Evolutionary conservation across 1,140 invertebrate genomes (phyloP).

Genomic region (Drosophila leontia): DNA sequence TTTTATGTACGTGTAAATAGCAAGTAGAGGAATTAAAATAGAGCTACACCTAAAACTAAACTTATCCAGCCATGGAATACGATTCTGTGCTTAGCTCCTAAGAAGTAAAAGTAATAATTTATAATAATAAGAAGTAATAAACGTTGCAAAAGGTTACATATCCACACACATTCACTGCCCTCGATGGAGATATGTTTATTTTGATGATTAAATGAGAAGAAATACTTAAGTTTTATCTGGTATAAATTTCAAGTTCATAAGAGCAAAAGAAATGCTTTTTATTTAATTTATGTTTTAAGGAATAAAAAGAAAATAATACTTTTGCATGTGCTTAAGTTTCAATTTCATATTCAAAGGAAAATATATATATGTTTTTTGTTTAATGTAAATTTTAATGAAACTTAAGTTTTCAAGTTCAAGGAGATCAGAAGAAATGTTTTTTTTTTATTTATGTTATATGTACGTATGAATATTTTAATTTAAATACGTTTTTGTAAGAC

Average conservation of each 20-base stretch:
- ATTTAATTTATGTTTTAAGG: not conserved
- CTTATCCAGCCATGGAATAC: constrained; percentile 47
- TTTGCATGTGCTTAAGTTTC: too few relatives aligned
- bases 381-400: not conserved
- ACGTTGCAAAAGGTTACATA: constrained; percentile 30
- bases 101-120: not conserved
- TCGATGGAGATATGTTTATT: not conserved
- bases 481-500: not conserved
- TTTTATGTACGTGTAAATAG: constrained; percentile 39
- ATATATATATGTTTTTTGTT: too few relatives aligned
- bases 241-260: not conserved
- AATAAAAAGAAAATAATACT: too few relatives aligned
- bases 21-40: constrained; percentile 5
- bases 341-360: too few relatives aligned
- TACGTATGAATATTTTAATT: not conserved
- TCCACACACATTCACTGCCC: constrained; percentile 19
- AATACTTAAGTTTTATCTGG: not conserved
- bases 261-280: not conserved
- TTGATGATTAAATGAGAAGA: not conserved
- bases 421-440: not conserved
- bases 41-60: constrained; percentile 37
- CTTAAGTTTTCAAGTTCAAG: not conserved
- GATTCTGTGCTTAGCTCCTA: constrained; percentile 45
- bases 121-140: constrained; percentile 11
- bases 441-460: not conserved